A percentile compares a stretch with the other conserved stretches of the same genome.
phyloP scores from a whole-genome alignment of 2,113 vertebrate species.

The Fregetta grallaria region DNA sequence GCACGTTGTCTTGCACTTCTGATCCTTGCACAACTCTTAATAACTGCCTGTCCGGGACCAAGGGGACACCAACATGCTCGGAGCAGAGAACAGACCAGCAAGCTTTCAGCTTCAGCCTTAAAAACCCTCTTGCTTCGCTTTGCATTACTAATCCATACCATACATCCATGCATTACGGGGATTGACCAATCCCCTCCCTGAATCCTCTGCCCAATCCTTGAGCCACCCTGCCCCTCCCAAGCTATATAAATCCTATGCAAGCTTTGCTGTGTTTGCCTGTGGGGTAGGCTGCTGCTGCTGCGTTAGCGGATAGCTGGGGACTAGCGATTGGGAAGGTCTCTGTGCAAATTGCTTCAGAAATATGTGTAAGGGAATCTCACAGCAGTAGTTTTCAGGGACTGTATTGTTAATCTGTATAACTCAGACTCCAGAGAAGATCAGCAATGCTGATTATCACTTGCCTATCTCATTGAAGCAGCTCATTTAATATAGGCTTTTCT shows the following conservation, averaged over 20 bases:
- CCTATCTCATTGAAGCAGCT: background rate
- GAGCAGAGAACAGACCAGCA: background rate
- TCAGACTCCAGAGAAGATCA: background rate
- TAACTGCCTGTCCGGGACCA: background rate
- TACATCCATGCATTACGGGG: background rate
- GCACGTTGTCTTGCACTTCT: background rate
- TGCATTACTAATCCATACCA: background rate
- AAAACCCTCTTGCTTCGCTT: background rate
- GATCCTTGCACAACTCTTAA: too few species aligned
- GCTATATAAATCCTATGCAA: fast-evolving
- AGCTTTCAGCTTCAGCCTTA: background rate
- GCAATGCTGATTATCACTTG: background rate
- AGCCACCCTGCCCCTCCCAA: background rate
- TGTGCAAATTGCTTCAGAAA: background rate
- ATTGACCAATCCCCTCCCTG: background rate
- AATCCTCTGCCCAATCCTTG: background rate
- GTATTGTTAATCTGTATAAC: background rate
- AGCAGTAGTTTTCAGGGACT: background rate
- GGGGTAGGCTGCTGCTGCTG: background rate
- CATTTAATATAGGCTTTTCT: background rate
- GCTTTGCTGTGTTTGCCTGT: too few species aligned
- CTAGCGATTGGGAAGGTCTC: background rate
- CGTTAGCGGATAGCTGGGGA: background rate
- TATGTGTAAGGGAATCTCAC: background rate
- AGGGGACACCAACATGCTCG: fast-evolving